A percentile compares a stretch with the other conserved stretches of the same genome.
Conservation (phyloP, 2,113 vertebrate species). For the Tyto alba region DNA sequence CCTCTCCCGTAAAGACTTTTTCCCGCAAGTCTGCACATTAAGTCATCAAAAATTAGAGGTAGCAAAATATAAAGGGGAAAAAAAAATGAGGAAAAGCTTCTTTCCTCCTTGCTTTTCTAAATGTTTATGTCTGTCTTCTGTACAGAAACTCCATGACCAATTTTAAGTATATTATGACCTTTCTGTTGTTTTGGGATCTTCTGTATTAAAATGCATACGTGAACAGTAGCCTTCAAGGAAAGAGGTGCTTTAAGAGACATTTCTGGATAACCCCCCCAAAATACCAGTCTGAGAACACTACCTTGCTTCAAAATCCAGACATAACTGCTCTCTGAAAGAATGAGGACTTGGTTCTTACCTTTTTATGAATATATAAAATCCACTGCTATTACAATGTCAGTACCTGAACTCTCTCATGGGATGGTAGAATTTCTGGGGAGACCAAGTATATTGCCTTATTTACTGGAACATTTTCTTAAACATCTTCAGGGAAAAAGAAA, state of each 20-base stretch:
- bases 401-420: background rate
- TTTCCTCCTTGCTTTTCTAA: background rate
- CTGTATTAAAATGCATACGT: rapidly evolving
- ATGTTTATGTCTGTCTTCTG: background rate
- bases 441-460: background rate
- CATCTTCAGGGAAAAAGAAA: background rate
- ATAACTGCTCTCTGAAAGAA: background rate
- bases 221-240: background rate
- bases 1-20: background rate
- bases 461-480: background rate
- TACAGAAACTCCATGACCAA: background rate
- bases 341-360: background rate
- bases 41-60: background rate
- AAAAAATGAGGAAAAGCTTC: background rate
- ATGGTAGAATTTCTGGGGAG: background rate
- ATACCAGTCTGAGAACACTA: background rate
- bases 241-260: background rate
- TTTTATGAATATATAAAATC: background rate
- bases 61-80: background rate
- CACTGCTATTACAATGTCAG: background rate
- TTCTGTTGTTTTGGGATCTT: background rate
- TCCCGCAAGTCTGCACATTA: background rate
- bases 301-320: background rate
- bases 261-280: background rate
- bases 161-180: background rate